Evolutionary conservation across 1,140 invertebrate genomes (phyloP).

Genomic region (Whitmania pigra): DNA sequence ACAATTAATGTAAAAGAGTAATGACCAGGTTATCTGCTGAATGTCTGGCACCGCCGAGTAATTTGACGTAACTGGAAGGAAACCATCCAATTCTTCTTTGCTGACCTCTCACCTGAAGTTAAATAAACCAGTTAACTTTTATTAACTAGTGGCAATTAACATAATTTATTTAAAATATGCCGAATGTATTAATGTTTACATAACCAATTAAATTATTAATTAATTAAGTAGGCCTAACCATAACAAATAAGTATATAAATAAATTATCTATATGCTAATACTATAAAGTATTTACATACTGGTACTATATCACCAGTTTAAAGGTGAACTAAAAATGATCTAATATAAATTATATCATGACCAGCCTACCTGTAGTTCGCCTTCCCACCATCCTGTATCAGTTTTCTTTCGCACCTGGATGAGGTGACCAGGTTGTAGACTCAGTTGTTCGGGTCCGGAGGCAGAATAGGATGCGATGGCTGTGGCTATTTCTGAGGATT

Average conservation of each 20-base stretch:
- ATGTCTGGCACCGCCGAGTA: conserved; percentile 26
- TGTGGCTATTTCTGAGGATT: conserved; percentile 64
- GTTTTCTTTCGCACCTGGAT: conserved; percentile 94
- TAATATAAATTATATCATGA: not conserved
- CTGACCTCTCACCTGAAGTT: conserved; percentile 66
- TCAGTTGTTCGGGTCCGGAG: conserved; percentile 75
- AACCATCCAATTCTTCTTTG: conserved; percentile 93
- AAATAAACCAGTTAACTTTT: not conserved
- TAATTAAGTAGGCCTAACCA: not conserved
- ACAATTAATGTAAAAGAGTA: no score
- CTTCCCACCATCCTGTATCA: conserved; percentile 96
- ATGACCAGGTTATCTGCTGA: conserved; percentile 12
- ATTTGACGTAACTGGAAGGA: conserved; percentile 87
- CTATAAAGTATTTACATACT: not conserved
- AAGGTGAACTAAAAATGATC: not conserved
- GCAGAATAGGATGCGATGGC: conserved; percentile 76
- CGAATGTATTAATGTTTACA: not conserved
- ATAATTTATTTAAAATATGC: conserved; percentile 1
- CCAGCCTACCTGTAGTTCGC: conserved; percentile 66
- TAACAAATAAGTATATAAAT: not conserved
- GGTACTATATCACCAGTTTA: no score
- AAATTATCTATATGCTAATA: no score
- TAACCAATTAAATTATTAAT: not conserved
- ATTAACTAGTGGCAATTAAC: not conserved
- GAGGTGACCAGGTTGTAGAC: conserved; percentile 74